Base-by-base conservation (phyloP, 2,797 vertebrate genomes). In the Rhabdomys pumilio region DNA sequence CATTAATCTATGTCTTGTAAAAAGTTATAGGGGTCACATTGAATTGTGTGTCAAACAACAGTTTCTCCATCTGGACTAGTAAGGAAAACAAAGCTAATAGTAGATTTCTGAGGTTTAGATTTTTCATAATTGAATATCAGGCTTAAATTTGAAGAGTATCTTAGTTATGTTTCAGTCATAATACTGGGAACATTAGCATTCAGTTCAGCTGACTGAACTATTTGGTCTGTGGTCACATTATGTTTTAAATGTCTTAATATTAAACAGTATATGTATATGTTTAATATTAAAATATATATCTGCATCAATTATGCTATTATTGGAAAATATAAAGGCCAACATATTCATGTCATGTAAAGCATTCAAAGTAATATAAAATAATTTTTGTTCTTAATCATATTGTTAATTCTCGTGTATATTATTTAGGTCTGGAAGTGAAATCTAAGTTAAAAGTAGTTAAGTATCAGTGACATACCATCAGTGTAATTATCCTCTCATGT, bases 1-100 rank as follows among this genome's bases (percentile, higher is more conserved):
- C 87, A 95, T 89, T 95, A 95, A 95, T 97, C 79, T 94, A 79
- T 97, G 87, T 96, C 95, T 91, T 96, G 17, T 94, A 96, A 96
- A 94, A 92, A 76, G 63, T 92, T 94, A 92, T 29, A 94, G 83
- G 77, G 47, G 63, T 69, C 89, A 94, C 72, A 84, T 83, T 96
- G 89, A 92, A 95, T 91, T 93, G 80, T 92, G 69, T 76, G 53
- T 90, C 57, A 83, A 91, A 63, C 73, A 95, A 91, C 4, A 0
- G 12, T 93, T 97, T 96, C 80, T 96, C 31, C 67, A 92, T 86
- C 79, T 91, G 57, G 29, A 13, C 67, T 72, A 83, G 44, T 95
- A 81, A 92, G 34, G 7, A 90, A 96, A 96, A 84, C 75, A 96
- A 94, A 94, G 79, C 34, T 85, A 95, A 75, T 59, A 93, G 57